Percentiles rank a stretch among this genome's conserved stretches.
These are phyloP conservation scores for Agrotis ipsilon DNA, from an alignment of 2,888 invertebrate genomes.

Conservation along the genomic window DNA sequence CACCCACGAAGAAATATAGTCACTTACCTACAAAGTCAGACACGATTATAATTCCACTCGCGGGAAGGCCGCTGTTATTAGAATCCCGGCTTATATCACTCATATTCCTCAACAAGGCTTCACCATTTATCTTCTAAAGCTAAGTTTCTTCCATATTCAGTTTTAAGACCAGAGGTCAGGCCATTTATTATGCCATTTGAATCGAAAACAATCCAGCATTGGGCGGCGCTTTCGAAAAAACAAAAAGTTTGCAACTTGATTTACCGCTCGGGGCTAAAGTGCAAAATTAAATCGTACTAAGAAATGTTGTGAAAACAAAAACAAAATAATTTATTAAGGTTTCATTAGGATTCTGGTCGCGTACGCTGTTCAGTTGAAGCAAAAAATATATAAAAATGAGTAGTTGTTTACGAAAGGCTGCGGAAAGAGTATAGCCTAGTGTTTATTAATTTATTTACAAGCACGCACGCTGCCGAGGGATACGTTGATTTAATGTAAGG, in stretches of 20 bases:
- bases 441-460: slow-evolving; percentile 48
- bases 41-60: slow-evolving; percentile 37
- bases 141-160: slow-evolving; percentile 49
- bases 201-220: slow-evolving; percentile 55
- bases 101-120: slow-evolving; percentile 48
- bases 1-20: slow-evolving; percentile 14
- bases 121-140: slow-evolving; percentile 54
- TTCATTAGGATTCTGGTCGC: slow-evolving; percentile 53
- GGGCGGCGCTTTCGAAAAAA: slow-evolving; percentile 46
- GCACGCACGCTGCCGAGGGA: slow-evolving; percentile 32
- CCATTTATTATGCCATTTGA: slow-evolving; percentile 56
- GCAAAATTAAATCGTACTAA: slow-evolving; percentile 68
- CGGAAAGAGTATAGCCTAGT: not conserved
- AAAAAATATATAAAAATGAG: slow-evolving; percentile 35
- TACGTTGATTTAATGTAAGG: slow-evolving; percentile 41
- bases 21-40: slow-evolving; percentile 13
- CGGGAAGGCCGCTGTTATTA: slow-evolving; percentile 36
- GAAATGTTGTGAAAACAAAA: slow-evolving; percentile 60
- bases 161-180: slow-evolving; percentile 44
- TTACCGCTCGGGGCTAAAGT: slow-evolving; percentile 60
- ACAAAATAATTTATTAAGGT: slow-evolving; percentile 69
- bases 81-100: slow-evolving; percentile 44
- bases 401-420: slow-evolving; percentile 58
- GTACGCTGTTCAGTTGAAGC: slow-evolving; percentile 35
- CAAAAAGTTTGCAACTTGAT: slow-evolving; percentile 62